Evolutionary conservation across 2,888 invertebrate species (phyloP), one percentile per base, ranked within the genome.

Genomic region (Melanophora roralis): DNA sequence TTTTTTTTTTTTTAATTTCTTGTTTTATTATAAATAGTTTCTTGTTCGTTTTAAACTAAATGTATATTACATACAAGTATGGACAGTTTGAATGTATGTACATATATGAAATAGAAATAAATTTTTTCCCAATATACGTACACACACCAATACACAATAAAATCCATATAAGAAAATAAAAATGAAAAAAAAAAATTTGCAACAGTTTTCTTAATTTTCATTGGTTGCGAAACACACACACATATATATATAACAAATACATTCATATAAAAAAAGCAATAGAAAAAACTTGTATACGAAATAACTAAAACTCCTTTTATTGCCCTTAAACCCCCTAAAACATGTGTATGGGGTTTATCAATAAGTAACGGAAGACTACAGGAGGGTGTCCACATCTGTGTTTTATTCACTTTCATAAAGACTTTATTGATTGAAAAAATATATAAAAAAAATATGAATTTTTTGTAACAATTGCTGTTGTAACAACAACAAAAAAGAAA

Each of bases 161-260:
- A 71, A 64, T 53, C 43, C 32, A 69, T 32, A 64, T 55, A 49
- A 32, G n/a, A 45, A 40, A 55, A 73, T 57, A 55, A 12, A 64
- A 69, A 68, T 16, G 16, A 57, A 53, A 78, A 74, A 73, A 53
- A 11, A 64, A 49, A 51, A 64, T 77, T 72, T 60, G 47, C 71
- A 76, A 72, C 76, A 67, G 62, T 72, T 80, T 72, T 75, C 75
- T 76, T 72, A 68, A 72, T 76, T 80, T 76, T 57, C 67, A 80
- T 80, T 80, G 80, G 80, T 72, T 72, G 67, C 4, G 40, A 27
- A 40, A 49, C 64, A 57, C 57, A 69, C 64, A 43, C 34, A 60
- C 34, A 62, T 12, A 21, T 19, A 32, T 16, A 45, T 12, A n/a
- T 12, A 45, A 4, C 23, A 5, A 32, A n/a, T 9, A 40, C 27